These are phyloP conservation scores for Hololepta plana DNA, from an alignment of 2,888 invertebrate species.

Conservation along the genomic window DNA sequence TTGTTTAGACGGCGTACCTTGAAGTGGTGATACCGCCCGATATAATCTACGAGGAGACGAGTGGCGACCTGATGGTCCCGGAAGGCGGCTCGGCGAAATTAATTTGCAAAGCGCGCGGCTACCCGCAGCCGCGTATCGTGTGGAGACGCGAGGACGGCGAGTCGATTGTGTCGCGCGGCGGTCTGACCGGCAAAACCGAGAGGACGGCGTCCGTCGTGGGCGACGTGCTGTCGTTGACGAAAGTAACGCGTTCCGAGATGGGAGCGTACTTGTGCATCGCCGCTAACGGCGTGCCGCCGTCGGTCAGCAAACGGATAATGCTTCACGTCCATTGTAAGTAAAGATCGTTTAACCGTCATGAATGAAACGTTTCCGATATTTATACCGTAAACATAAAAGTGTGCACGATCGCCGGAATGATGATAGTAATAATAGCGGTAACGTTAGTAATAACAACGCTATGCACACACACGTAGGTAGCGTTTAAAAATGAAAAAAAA, in stretches of 20 bases:
- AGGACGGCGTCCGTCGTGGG: conserved; percentile 60
- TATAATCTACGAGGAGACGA: conserved; percentile 75
- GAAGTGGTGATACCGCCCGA: conserved; percentile 87
- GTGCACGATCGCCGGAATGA: too few relatives aligned
- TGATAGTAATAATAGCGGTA: too few relatives aligned
- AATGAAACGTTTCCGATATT: too few relatives aligned
- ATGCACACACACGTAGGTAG: too few relatives aligned
- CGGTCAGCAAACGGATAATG: conserved; percentile 81
- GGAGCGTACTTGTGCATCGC: conserved; percentile 78
- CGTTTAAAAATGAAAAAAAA: too few relatives aligned
- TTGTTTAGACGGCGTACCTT: conserved; percentile 47
- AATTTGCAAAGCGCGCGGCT: conserved; percentile 70
- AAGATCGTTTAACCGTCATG: too few relatives aligned
- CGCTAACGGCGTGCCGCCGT: conserved; percentile 73
- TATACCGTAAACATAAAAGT: too few relatives aligned
- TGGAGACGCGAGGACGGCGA: conserved; percentile 79
- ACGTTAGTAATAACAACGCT: too few relatives aligned
- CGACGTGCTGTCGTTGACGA: conserved; percentile 62
- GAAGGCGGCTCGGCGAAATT: conserved; percentile 79
- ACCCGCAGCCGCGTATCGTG: conserved; percentile 65
- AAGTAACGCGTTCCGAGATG: conserved; percentile 81
- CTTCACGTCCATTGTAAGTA: conserved; percentile 82
- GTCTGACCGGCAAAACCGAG: conserved; percentile 55
- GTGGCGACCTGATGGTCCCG: conserved; percentile 89
- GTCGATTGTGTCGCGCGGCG: conserved; percentile 60